A percentile compares a stretch with the other conserved stretches of the same genome.
Evolutionary conservation across 2,113 vertebrate species (phyloP).

Genomic region (Ramphastos sulfuratus): DNA sequence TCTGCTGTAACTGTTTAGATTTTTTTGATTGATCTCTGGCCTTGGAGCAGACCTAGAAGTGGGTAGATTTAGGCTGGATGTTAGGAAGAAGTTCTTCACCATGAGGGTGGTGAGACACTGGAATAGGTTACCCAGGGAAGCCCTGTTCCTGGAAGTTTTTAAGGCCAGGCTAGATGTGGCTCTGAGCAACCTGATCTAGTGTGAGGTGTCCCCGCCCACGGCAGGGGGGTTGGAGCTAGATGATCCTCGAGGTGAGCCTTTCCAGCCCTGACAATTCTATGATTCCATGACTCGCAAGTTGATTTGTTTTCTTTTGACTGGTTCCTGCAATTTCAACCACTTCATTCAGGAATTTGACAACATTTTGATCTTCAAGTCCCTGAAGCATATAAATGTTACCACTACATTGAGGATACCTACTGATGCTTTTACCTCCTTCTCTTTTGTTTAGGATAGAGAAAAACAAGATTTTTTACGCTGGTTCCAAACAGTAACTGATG

Average conservation of each 20-base stretch:
- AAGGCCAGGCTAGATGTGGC: too few species aligned
- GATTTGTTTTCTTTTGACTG: background rate
- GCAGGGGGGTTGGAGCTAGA: too few species aligned
- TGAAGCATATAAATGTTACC: background rate
- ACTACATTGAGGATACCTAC: background rate
- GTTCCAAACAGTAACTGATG: constrained; percentile 84
- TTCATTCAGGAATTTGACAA: background rate
- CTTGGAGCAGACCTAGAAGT: background rate
- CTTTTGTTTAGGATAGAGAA: constrained; percentile 78
- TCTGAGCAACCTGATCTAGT: too few species aligned
- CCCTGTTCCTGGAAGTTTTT: too few species aligned
- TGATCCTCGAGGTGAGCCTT: too few species aligned
- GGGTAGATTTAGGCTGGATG: too few species aligned
- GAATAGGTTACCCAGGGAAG: too few species aligned
- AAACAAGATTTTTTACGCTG: constrained; percentile 74
- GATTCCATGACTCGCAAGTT: background rate
- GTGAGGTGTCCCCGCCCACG: too few species aligned
- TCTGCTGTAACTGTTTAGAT: background rate
- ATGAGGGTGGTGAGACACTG: too few species aligned
- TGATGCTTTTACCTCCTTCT: background rate
- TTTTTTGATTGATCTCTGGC: background rate
- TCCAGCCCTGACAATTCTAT: too few species aligned
- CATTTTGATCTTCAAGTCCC: background rate
- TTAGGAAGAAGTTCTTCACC: too few species aligned
- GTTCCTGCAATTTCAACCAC: background rate